Conservation (phyloP, 2,888 invertebrate species). For the Acleris laterana region DNA sequence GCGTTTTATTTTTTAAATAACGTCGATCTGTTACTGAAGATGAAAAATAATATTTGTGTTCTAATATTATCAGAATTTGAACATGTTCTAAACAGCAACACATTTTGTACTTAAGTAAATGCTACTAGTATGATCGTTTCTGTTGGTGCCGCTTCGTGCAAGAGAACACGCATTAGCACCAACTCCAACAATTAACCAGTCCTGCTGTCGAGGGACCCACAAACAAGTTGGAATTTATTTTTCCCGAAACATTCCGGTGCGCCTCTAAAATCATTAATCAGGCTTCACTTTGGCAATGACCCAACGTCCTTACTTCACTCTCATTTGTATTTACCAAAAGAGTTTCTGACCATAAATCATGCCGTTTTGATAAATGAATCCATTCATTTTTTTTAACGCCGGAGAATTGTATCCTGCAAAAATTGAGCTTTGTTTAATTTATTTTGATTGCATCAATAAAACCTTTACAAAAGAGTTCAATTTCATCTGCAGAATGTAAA, state of each 20-base stretch:
- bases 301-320: constrained; percentile 76
- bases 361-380: constrained; percentile 77
- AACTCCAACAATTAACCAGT: constrained; percentile 33
- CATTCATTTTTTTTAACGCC: constrained; percentile 61
- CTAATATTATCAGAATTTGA: no score
- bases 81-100: no score
- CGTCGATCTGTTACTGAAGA: no score
- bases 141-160: not conserved
- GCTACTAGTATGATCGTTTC: not conserved
- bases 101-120: no score
- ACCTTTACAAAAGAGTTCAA: not conserved
- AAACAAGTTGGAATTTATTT: constrained; percentile 69
- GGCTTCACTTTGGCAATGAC: constrained; percentile 80
- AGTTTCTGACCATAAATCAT: constrained; percentile 79
- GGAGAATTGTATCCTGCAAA: not conserved
- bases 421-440: constrained; percentile 3
- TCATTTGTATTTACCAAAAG: constrained; percentile 82
- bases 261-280: constrained; percentile 80
- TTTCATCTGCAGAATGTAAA: no score
- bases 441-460: not conserved
- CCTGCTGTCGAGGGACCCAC: constrained; percentile 23
- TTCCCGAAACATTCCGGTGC: constrained; percentile 66
- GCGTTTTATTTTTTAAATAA: no score
- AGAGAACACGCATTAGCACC: constrained; percentile 2
- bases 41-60: no score